Conservation (phyloP, 2,113 vertebrate genomes). For the Osmerus eperlanus region DNA sequence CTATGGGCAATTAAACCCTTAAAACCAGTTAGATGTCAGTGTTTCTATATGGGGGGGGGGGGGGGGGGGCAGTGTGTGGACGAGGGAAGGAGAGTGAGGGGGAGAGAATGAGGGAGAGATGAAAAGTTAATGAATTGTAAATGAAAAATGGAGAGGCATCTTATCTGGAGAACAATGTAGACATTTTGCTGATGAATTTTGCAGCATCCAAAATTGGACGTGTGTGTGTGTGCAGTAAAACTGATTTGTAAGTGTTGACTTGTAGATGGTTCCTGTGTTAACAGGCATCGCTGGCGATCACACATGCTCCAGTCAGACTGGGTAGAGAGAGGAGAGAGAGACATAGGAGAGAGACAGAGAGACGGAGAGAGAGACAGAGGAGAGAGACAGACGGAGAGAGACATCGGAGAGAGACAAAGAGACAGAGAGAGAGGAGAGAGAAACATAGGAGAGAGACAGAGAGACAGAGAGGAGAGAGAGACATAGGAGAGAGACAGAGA, state of each 20-base stretch:
- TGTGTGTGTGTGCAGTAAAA: constrained; percentile 13
- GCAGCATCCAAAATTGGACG: background rate
- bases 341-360: too few species aligned
- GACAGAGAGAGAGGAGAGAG: too few species aligned
- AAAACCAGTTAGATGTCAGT: constrained; percentile 22
- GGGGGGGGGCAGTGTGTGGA: constrained; percentile 2
- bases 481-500: too few species aligned
- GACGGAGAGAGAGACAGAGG: background rate
- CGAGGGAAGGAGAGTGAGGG: background rate
- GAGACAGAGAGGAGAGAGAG: too few species aligned
- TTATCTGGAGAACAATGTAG: constrained; percentile 32
- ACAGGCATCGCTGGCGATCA: background rate
- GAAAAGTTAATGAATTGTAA: constrained; percentile 59
- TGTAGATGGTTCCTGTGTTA: background rate
- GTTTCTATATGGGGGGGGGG: background rate
- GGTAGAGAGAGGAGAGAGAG: too few species aligned
- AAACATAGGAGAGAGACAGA: too few species aligned
- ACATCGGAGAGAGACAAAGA: too few species aligned
- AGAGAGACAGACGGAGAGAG: too few species aligned
- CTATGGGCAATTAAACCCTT: constrained; percentile 51
- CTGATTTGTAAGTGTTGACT: constrained; percentile 14
- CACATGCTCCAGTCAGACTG: background rate
- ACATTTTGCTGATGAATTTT: constrained; percentile 27
- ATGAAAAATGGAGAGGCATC: constrained; percentile 58
- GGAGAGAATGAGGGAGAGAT: constrained; percentile 17